Evolutionary conservation across 2,888 invertebrate species (phyloP).

Genomic region (Eumerus sabulonum): DNA sequence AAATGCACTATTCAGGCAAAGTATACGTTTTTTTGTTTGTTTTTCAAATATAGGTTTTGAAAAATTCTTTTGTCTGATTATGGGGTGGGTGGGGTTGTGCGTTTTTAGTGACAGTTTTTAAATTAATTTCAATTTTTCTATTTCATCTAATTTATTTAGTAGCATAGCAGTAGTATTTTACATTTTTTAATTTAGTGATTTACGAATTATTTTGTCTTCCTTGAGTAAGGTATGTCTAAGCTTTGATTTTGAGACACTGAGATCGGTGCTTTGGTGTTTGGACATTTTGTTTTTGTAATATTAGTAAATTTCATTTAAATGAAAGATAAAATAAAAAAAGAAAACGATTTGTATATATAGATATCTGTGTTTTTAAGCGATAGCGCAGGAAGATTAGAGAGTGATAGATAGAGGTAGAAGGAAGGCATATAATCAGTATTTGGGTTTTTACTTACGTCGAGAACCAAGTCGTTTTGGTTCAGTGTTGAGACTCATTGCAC

Average conservation of each 20-base stretch:
- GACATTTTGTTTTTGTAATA: slow-evolving; percentile 8
- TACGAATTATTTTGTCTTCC: slow-evolving; percentile 75
- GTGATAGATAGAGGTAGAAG: slow-evolving; percentile 46
- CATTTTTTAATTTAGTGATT: slow-evolving; percentile 67
- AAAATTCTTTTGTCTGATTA: slow-evolving; percentile 41
- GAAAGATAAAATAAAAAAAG: slow-evolving; percentile 60
- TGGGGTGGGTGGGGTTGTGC: slow-evolving; percentile 47
- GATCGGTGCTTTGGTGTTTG: slow-evolving; percentile 74
- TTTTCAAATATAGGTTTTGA: slow-evolving; percentile 26
- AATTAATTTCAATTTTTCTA: slow-evolving; percentile 34
- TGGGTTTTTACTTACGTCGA: slow-evolving; percentile 83
- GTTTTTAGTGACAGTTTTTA: slow-evolving; percentile 41
- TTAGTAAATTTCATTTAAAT: slow-evolving; percentile 49
- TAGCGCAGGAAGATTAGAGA: slow-evolving; percentile 51
- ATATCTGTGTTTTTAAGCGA: slow-evolving; percentile 66
- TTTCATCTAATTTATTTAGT: slow-evolving; percentile 14
- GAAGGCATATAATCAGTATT: slow-evolving; percentile 29
- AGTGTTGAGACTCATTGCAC: slow-evolving; percentile 89
- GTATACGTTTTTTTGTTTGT: slow-evolving; percentile 23
- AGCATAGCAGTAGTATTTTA: slow-evolving; percentile 10
- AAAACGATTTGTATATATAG: slow-evolving; percentile 35
- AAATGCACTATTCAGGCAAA: slow-evolving; percentile 30
- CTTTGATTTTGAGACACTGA: slow-evolving; percentile 79
- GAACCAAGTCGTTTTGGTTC: slow-evolving; percentile 81
- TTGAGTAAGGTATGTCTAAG: slow-evolving; percentile 78